Percentiles rank a stretch among this genome's conserved stretches.
Conservation (phyloP, 1,140 invertebrate genomes). For the Drosophila auraria region DNA sequence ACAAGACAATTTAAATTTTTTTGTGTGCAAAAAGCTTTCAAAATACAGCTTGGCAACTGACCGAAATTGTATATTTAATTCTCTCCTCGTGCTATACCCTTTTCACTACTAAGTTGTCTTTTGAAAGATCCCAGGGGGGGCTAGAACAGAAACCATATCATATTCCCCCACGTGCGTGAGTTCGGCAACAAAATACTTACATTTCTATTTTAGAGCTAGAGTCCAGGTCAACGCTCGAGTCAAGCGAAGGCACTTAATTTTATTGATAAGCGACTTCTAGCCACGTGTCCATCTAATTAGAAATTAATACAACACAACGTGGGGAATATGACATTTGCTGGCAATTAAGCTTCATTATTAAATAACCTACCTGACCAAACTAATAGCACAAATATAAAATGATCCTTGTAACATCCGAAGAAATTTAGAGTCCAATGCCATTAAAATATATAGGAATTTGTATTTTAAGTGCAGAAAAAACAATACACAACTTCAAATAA, state of each 20-base stretch:
- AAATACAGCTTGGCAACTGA: slow-evolving; percentile 24
- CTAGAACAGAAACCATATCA: slow-evolving; percentile 41
- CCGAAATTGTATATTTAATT: slow-evolving; percentile 32
- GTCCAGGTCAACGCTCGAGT: slow-evolving; percentile 36
- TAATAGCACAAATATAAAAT: background rate
- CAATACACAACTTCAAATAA: too few species aligned
- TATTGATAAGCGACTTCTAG: slow-evolving; percentile 4
- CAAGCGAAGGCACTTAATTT: slow-evolving; percentile 6
- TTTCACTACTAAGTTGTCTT: slow-evolving; percentile 42
- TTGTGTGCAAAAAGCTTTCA: background rate
- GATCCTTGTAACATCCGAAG: too few species aligned
- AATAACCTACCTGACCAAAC: background rate
- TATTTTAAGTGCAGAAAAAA: too few species aligned
- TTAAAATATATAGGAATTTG: slow-evolving; percentile 2
- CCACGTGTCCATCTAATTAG: slow-evolving; percentile 29
- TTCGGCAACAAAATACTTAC: slow-evolving; percentile 16
- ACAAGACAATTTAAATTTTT: background rate
- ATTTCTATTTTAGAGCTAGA: slow-evolving; percentile 23
- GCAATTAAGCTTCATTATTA: slow-evolving; percentile 30
- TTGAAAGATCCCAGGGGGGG: slow-evolving; percentile 22
- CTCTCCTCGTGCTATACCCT: slow-evolving; percentile 46
- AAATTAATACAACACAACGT: slow-evolving; percentile 17
- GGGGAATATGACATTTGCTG: slow-evolving; percentile 33
- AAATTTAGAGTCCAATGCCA: background rate
- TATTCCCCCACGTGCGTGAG: slow-evolving; percentile 36